Conservation (phyloP, 2,797 vertebrate genomes). For the Sebastes glaucus region DNA sequence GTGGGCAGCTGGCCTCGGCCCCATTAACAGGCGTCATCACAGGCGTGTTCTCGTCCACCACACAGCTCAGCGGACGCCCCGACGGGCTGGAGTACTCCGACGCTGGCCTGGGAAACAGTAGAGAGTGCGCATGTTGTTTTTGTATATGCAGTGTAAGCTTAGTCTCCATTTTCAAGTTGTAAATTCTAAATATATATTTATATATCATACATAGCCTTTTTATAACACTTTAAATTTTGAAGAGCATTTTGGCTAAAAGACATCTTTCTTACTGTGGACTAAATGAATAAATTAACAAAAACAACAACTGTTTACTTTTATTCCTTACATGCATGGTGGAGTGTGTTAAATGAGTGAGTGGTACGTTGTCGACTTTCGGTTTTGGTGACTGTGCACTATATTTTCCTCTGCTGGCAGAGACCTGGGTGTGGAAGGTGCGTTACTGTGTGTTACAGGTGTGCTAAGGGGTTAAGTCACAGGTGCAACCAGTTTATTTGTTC, state of each 20-base stretch:
- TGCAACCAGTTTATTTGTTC: background rate
- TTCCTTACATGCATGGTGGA: background rate
- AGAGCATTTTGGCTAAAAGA: background rate
- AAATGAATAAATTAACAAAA: background rate
- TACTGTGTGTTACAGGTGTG: background rate
- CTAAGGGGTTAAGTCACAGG: background rate
- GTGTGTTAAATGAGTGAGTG: background rate
- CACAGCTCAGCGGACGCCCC: slow-evolving; percentile 91
- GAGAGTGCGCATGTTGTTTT: background rate
- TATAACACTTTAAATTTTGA: background rate
- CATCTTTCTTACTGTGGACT: background rate
- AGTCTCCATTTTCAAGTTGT: background rate
- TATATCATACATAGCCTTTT: background rate
- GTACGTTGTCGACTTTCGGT: background rate
- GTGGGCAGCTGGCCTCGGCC: slow-evolving; percentile 88
- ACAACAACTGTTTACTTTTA: background rate
- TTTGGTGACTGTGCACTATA: background rate
- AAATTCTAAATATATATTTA: background rate
- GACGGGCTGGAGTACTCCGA: slow-evolving; percentile 94
- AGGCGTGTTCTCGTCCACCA: slow-evolving; percentile 94
- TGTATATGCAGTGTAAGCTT: background rate
- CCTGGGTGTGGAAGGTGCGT: background rate
- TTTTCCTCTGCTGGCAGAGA: background rate
- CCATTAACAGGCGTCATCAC: slow-evolving; percentile 89
- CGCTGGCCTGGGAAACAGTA: slow-evolving; percentile 82